Percentiles rank a stretch among this genome's conserved stretches.
phyloP scores from a whole-genome alignment of 2,797 vertebrate species.

The Ctenopoma multispine region DNA sequence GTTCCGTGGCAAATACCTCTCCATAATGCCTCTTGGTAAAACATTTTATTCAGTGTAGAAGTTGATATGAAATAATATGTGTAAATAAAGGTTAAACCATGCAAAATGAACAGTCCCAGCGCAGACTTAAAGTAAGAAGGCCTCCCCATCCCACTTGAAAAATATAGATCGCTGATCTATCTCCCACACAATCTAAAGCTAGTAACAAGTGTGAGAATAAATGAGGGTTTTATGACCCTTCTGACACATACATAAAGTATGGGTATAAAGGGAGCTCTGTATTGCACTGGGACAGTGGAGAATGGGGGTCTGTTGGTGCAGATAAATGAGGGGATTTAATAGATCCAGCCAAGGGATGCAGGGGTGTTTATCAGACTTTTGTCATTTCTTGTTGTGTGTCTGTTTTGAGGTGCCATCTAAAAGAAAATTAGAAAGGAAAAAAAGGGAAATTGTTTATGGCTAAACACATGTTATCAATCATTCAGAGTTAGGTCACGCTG shows the following conservation, averaged over 20 bases:
- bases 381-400: constrained; percentile 7
- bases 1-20: constrained; percentile 99
- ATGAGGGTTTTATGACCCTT: constrained; percentile 63
- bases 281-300: constrained; percentile 25
- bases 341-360: constrained; percentile 18
- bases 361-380: constrained; percentile 37
- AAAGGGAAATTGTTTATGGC: constrained; percentile 15
- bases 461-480: constrained; percentile 35
- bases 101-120: constrained; percentile 17
- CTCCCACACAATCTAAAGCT: constrained; percentile 15
- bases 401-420: constrained; percentile 22
- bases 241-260: constrained; percentile 65
- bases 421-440: constrained; percentile 9
- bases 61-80: constrained; percentile 14
- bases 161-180: not conserved
- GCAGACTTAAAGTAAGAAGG: constrained; percentile 3
- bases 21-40: constrained; percentile 98
- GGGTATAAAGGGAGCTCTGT: constrained; percentile 50
- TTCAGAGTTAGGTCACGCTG: constrained; percentile 15
- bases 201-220: constrained; percentile 48
- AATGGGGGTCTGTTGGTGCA: constrained; percentile 34
- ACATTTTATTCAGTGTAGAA: constrained; percentile 16
- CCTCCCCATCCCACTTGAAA: constrained; percentile 8
- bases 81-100: constrained; percentile 33
- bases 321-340: constrained; percentile 59